Percentiles rank a stretch among this genome's conserved stretches.
phyloP scores from a whole-genome alignment of 1,140 invertebrate genomes.

The Planococcus citri region DNA sequence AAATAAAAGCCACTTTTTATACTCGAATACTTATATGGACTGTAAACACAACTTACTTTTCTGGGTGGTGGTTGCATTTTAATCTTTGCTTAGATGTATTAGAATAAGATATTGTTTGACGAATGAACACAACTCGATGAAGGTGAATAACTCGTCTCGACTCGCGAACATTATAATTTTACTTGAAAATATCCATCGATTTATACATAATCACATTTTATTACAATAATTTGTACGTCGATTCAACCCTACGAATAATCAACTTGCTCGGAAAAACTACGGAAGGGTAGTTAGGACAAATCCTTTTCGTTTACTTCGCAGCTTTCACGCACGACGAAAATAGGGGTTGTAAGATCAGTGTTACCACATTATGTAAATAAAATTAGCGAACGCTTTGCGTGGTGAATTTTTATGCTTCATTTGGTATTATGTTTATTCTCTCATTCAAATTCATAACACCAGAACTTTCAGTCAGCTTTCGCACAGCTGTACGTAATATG shows the following conservation, averaged over 20 bases:
- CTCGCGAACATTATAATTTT: too few species aligned
- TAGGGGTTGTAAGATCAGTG: neutral
- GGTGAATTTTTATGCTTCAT: too few species aligned
- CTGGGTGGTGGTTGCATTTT: slow-evolving; percentile 25
- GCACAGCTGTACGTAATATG: too few species aligned
- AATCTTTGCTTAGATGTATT: neutral
- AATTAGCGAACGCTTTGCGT: neutral
- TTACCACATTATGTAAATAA: neutral
- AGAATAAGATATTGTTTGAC: neutral
- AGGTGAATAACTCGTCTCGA: neutral
- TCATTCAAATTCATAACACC: too few species aligned
- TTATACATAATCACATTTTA: neutral
- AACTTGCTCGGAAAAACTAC: neutral
- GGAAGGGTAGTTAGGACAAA: slow-evolving; percentile 6
- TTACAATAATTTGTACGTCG: neutral
- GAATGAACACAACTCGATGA: neutral
- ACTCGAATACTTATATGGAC: too few species aligned
- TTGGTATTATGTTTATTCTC: too few species aligned
- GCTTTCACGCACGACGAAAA: neutral
- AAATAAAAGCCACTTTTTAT: too few species aligned
- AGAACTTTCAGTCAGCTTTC: too few species aligned
- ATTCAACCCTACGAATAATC: neutral
- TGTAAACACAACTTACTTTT: slow-evolving; percentile 21
- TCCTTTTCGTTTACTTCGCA: neutral
- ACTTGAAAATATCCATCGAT: neutral